Evolutionary conservation across 2,888 invertebrate species (phyloP), one percentile per base, ranked within the genome.

Genomic region (Dusona sp.): DNA sequence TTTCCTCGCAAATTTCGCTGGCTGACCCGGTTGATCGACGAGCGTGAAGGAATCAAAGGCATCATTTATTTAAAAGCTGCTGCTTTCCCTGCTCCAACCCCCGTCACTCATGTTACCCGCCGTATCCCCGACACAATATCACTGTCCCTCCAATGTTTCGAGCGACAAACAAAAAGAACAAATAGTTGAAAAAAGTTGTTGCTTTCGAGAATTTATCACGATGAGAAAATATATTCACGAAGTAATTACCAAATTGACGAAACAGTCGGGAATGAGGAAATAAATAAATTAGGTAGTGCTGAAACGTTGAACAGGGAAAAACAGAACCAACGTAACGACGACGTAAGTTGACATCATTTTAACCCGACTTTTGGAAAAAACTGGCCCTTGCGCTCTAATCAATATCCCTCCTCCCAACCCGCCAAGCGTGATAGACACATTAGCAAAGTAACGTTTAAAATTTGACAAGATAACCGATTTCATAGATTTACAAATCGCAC

Each of bases 31-130:
- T 84, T 84, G 61, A 84, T 72, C 80, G 72, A 29, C 57, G 77
- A 45, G 51, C 72, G 75, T 65, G 42, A 72, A 38, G 48, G 65
- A 85, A 73, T 85, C 85, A 81, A 80, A 80, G 65, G 77, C 80
- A 77, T 80, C 65, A 77, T 85, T 81, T 73, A 81, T 81, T 73
- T 73, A n/a, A 81, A 73, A 81, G 45, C 36, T 38, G 9, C 36
- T 16, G 36, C 8, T 42, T 36, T 45, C 61, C 25, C 8, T 54
- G 25, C 13, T 74, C 42, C 61, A n/a, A 19, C 45, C 57, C n/a
- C 48, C 16, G 67, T n/a, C 51, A 61, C 29, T 29, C 61, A 16
- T 16, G 2, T 61, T 61, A 29, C 29, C 13, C 61, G 51, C n/a
- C n/a, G 61, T 61, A 13, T 42, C 11, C 61, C 16, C 29, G 29